phyloP scores from a whole-genome alignment of 2,797 vertebrate species.

The Microctenopoma lineatum region DNA sequence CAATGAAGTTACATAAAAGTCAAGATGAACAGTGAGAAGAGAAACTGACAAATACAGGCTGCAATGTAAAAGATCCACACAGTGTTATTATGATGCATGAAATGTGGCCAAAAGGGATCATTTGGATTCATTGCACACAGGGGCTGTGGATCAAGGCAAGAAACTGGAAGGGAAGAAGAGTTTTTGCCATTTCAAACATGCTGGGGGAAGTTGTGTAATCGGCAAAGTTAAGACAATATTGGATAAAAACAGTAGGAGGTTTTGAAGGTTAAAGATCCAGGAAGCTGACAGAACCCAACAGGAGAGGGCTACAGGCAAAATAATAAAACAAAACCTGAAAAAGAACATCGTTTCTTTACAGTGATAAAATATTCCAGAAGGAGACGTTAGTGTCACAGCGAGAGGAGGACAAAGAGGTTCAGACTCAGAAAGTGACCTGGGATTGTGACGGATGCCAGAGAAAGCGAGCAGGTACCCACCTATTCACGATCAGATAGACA shows the following conservation, averaged over 20 bases:
- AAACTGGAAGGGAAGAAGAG: constrained; percentile 34
- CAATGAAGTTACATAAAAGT: constrained; percentile 75
- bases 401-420: constrained; percentile 21
- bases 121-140: constrained; percentile 43
- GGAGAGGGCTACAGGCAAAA: constrained; percentile 69
- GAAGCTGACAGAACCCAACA: constrained; percentile 16
- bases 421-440: constrained; percentile 41
- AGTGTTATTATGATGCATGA: constrained; percentile 29
- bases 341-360: constrained; percentile 16
- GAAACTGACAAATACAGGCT: constrained; percentile 42
- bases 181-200: constrained; percentile 60
- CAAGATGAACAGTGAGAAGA: constrained; percentile 87
- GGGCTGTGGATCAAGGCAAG: constrained; percentile 36
- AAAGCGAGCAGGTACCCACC: constrained; percentile 92
- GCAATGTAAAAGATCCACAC: constrained; percentile 12
- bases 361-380: constrained; percentile 15
- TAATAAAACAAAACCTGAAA: constrained; percentile 31
- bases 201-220: constrained; percentile 26
- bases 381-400: background rate
- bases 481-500: constrained; percentile 99
- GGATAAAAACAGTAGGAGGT: constrained; percentile 17
- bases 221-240: constrained; percentile 7
- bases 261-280: constrained; percentile 4
- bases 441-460: constrained; percentile 69
- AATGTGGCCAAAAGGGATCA: constrained; percentile 30